These are phyloP conservation scores for Galleria mellonella DNA, from an alignment of 1,140 invertebrate genomes.

Conservation along the genomic window DNA sequence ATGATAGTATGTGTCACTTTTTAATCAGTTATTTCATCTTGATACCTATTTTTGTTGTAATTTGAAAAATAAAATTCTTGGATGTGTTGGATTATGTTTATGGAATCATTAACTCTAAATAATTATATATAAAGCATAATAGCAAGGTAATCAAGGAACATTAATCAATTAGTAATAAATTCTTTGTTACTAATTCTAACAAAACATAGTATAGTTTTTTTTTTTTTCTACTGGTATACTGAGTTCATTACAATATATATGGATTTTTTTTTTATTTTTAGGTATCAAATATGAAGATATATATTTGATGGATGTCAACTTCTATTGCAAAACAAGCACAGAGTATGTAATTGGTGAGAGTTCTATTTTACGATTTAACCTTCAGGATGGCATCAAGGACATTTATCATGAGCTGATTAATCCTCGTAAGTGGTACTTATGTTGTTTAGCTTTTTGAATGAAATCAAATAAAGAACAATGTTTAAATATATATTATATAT, in stretches of 20 bases:
- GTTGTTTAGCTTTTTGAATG: background rate
- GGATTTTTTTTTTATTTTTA: slow-evolving; percentile 16
- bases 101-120: no score
- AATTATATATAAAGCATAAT: no score
- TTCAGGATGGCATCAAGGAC: slow-evolving; percentile 69
- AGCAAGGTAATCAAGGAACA: no score
- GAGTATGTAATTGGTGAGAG: slow-evolving; percentile 40
- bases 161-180: no score
- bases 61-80: no score
- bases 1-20: slow-evolving; percentile 2
- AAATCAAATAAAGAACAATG: no score
- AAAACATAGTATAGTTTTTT: no score
- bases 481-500: no score
- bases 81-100: background rate
- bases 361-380: slow-evolving; percentile 65
- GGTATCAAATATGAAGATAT: slow-evolving; percentile 34
- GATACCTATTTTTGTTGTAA: background rate
- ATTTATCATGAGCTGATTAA: slow-evolving; percentile 72
- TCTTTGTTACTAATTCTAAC: no score
- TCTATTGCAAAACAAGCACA: slow-evolving; percentile 24
- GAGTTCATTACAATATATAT: no score
- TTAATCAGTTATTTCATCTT: background rate
- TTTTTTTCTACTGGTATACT: no score
- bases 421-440: slow-evolving; percentile 46
- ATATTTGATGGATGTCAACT: slow-evolving; percentile 53